Percentiles rank a stretch among this genome's conserved stretches.
phyloP scores from a whole-genome alignment of 2,888 invertebrate species.

The Proisotoma minuta region DNA sequence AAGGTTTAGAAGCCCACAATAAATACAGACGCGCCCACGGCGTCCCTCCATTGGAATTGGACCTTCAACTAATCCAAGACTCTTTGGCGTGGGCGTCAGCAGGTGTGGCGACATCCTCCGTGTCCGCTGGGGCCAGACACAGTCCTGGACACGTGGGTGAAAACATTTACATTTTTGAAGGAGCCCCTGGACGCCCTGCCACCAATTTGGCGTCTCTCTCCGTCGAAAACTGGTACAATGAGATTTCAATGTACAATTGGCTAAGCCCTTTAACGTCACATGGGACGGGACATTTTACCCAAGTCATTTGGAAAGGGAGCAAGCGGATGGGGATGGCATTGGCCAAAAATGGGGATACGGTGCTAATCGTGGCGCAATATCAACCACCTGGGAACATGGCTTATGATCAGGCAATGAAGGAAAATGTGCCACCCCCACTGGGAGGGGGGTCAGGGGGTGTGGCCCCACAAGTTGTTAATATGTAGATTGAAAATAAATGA shows the following conservation, averaged over 20 bases:
- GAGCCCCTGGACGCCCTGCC: not conserved
- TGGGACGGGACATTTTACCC: constrained; percentile 11
- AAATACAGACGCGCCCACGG: constrained; percentile 34
- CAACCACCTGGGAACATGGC: constrained; percentile 73
- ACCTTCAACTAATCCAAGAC: not conserved
- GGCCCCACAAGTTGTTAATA: too few species aligned
- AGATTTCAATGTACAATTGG: constrained; percentile 5
- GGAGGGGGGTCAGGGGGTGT: too few species aligned
- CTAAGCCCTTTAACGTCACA: not conserved
- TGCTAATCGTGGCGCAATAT: constrained; percentile 78
- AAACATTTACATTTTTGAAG: constrained; percentile 17
- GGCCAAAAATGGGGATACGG: constrained; percentile 61
- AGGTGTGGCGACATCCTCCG: too few species aligned
- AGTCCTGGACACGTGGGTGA: not conserved
- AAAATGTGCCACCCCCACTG: constrained; percentile 6
- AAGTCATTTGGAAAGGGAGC: constrained; percentile 6
- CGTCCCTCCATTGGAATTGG: constrained; percentile 23
- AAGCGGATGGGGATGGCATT: constrained; percentile 4
- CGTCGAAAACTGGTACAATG: not conserved
- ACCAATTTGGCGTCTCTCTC: not conserved
- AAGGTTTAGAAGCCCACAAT: constrained; percentile 38
- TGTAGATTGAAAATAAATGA: too few species aligned
- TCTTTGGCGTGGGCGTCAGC: not conserved
- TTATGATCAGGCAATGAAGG: not conserved
- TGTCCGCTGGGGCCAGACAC: not conserved